Evolutionary conservation across 2,113 vertebrate genomes (phyloP).

Genomic region (Phainopepla nitens): DNA sequence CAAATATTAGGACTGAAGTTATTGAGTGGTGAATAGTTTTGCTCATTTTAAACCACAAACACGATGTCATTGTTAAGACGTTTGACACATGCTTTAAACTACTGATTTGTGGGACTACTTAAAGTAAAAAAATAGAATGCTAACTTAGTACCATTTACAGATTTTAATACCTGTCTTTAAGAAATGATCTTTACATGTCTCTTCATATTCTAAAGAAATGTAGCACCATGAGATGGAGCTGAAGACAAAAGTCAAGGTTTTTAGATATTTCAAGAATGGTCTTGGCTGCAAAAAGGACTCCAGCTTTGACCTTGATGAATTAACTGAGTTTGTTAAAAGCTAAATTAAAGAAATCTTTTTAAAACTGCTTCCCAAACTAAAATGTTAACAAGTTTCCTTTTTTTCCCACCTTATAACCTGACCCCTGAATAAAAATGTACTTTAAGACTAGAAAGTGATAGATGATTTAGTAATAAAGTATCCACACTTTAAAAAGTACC

Average conservation of each 20-base stretch:
- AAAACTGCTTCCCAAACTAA: background rate
- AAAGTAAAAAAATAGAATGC: background rate
- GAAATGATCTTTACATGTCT: background rate
- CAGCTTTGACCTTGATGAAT: background rate
- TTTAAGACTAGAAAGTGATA: background rate
- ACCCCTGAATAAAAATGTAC: background rate
- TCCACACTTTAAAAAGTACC: background rate
- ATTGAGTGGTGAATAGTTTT: background rate
- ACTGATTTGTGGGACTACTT: background rate
- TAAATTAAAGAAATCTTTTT: background rate
- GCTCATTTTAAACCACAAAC: background rate
- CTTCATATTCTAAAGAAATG: background rate
- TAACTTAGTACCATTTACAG: no score
- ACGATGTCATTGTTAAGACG: background rate
- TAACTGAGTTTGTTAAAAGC: background rate
- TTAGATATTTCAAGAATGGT: background rate
- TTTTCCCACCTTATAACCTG: background rate
- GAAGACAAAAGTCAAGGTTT: background rate
- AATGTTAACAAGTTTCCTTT: background rate
- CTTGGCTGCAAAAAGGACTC: background rate
- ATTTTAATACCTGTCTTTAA: no score
- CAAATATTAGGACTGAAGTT: background rate
- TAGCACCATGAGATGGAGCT: background rate
- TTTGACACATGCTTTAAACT: background rate
- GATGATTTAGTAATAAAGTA: background rate